A percentile compares a stretch with the other conserved stretches of the same genome.
Evolutionary conservation across 2,113 vertebrate species (phyloP).

Genomic region (Pandion haliaetus): DNA sequence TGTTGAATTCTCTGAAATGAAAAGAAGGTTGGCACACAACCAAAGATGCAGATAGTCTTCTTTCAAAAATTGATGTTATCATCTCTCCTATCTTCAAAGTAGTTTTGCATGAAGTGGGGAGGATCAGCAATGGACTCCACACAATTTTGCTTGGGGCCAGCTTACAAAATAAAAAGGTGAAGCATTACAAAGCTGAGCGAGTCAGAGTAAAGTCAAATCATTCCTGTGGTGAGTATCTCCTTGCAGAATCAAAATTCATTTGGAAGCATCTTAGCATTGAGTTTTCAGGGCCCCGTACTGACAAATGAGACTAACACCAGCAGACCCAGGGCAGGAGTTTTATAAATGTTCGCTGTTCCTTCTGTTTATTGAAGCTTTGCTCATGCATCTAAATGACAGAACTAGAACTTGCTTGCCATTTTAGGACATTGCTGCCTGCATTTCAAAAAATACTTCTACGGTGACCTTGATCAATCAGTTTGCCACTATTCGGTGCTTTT

Average conservation of each 20-base stretch:
- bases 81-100: neutral
- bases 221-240: neutral
- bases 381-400: slow-evolving; percentile 66
- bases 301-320: slow-evolving; percentile 54
- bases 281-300: slow-evolving; percentile 22
- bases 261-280: slow-evolving; percentile 30
- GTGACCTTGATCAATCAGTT: slow-evolving; percentile 53
- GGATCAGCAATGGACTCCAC: neutral
- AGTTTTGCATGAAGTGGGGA: neutral
- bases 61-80: neutral
- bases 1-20: neutral
- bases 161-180: slow-evolving; percentile 12
- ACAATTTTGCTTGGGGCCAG: neutral
- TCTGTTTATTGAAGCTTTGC: slow-evolving; percentile 57
- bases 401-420: slow-evolving; percentile 54
- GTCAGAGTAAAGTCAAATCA: slow-evolving; percentile 42
- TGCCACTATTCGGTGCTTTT: slow-evolving; percentile 19
- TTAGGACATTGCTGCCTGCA: slow-evolving; percentile 28
- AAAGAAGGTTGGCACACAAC: neutral
- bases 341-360: slow-evolving; percentile 42
- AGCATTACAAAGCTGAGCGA: neutral
- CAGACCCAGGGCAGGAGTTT: slow-evolving; percentile 35
- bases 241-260: slow-evolving; percentile 60
- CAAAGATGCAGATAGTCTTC: neutral
- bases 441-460: neutral